Conservation (phyloP, 2,113 vertebrate species). For the Lynx canadensis region DNA sequence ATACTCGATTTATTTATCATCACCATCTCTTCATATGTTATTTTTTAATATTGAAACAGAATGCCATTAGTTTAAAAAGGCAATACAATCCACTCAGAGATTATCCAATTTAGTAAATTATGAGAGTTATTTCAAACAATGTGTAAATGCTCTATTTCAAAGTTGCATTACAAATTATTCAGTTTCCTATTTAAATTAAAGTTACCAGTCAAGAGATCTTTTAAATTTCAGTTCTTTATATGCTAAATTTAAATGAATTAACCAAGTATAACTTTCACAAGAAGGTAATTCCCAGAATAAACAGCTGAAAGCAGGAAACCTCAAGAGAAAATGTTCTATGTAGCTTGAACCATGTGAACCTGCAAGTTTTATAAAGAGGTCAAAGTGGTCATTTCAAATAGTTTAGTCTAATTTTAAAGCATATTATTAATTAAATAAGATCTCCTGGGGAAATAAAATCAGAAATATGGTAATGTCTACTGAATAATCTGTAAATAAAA, state of each 20-base stretch:
- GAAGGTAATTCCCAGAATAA: constrained; percentile 35
- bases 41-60: constrained; percentile 49
- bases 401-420: constrained; percentile 1
- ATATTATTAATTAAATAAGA: constrained; percentile 32
- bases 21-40: constrained; percentile 22
- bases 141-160: constrained; percentile 10
- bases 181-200: constrained; percentile 45
- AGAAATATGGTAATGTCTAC: background rate
- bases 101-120: constrained; percentile 6
- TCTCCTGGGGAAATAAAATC: background rate
- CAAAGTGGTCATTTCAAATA: constrained; percentile 27
- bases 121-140: constrained; percentile 39
- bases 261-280: constrained; percentile 44
- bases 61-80: constrained; percentile 42
- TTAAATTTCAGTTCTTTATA: constrained; percentile 44
- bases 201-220: constrained; percentile 14
- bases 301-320: constrained; percentile 17
- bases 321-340: background rate
- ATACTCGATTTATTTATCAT: constrained; percentile 32
- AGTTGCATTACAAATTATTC: background rate
- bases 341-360: background rate
- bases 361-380: background rate
- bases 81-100: constrained; percentile 36
- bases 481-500: background rate
- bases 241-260: constrained; percentile 52